These are phyloP conservation scores for Parasteatoda tepidariorum DNA, from an alignment of 1,140 invertebrate species.

Conservation along the genomic window DNA sequence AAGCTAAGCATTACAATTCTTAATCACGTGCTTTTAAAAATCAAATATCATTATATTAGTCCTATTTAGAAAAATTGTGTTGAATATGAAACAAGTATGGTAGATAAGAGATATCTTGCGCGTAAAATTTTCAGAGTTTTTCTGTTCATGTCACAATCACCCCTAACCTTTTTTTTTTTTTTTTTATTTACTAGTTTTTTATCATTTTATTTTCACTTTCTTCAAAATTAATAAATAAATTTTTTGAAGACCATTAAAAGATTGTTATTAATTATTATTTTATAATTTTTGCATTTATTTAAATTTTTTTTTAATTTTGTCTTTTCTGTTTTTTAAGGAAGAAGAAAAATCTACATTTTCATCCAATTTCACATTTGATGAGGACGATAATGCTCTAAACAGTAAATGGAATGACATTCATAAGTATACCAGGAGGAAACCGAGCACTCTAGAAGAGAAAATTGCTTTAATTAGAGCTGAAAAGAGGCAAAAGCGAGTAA, in stretches of 20 bases:
- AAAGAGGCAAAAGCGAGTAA: conserved; percentile 61
- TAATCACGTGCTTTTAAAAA: no score
- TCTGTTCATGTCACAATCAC: no score
- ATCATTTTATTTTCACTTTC: not conserved
- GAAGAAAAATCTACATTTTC: conserved; percentile 77
- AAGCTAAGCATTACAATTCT: no score
- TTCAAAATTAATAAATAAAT: not conserved
- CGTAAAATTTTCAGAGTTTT: no score
- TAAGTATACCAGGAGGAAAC: conserved; percentile 85
- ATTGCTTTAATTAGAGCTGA: conserved; percentile 76
- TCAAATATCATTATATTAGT: no score
- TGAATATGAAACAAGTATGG: no score
- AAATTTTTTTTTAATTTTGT: not conserved
- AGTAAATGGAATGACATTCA: conserved; percentile 86
- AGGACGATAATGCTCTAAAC: conserved; percentile 80
- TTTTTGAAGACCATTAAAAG: not conserved
- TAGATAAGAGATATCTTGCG: no score
- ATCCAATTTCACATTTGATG: conserved; percentile 80
- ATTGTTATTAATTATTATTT: not conserved
- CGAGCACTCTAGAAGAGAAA: conserved; percentile 85
- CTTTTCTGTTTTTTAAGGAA: conserved; percentile 63
- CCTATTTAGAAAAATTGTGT: no score
- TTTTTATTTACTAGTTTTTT: not conserved
- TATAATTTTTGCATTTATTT: not conserved
- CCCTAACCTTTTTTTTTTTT: not conserved